phyloP scores from a whole-genome alignment of 2,113 vertebrate species.

The Fulmarus glacialis region DNA sequence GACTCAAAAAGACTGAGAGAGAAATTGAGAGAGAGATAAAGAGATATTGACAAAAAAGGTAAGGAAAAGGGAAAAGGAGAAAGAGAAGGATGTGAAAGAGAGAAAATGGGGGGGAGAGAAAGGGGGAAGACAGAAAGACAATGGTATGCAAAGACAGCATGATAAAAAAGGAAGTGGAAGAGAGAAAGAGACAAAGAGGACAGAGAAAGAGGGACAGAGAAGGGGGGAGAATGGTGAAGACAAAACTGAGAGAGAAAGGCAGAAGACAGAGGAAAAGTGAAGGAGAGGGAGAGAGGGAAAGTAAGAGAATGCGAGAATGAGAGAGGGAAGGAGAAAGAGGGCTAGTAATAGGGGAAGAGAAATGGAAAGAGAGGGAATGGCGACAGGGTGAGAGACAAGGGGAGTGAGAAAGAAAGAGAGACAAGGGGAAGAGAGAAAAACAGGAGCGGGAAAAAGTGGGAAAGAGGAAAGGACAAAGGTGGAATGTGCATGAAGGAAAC shows the following conservation, averaged over 20 bases:
- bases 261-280: not conserved
- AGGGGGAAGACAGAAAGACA: not conserved
- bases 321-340: not conserved
- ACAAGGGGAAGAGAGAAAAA: not conserved
- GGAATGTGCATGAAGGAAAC: not conserved
- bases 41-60: not conserved
- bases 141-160: not conserved
- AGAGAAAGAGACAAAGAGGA: not conserved
- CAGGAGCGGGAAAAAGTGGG: not conserved
- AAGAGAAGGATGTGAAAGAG: not conserved
- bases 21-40: not conserved
- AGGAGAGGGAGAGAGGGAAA: not conserved
- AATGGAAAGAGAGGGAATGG: not conserved
- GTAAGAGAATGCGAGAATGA: too few species aligned
- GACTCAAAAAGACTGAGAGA: not conserved
- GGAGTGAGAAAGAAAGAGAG: not conserved
- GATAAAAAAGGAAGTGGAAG: not conserved
- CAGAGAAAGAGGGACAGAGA: not conserved
- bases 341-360: not conserved
- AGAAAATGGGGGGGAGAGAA: not conserved
- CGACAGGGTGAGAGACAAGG: not conserved
- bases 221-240: not conserved
- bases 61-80: not conserved
- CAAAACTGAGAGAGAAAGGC: not conserved
- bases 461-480: not conserved